Evolutionary conservation across 2,797 vertebrate genomes (phyloP).

Genomic region (Australoheros facetus): DNA sequence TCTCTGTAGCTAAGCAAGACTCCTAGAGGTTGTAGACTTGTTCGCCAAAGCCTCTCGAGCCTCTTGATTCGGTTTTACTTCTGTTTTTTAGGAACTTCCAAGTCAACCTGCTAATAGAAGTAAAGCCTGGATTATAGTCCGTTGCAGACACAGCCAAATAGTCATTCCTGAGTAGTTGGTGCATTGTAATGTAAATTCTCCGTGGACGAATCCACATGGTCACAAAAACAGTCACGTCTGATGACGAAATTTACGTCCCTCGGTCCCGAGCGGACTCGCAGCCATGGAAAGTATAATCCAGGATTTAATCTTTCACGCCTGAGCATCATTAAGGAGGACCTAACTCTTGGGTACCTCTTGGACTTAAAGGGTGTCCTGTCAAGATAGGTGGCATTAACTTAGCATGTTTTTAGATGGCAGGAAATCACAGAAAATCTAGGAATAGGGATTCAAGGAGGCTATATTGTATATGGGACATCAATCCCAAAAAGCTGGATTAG

Average conservation of each 20-base stretch:
- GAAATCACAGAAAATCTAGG: neutral
- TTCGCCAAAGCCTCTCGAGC: neutral
- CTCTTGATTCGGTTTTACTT: neutral
- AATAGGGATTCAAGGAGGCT: neutral
- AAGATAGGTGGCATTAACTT: neutral
- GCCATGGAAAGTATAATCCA: neutral
- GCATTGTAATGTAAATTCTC: neutral
- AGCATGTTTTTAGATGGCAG: fast-evolving
- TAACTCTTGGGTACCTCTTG: neutral
- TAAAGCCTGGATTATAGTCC: neutral
- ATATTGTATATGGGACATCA: neutral
- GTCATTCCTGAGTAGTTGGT: neutral
- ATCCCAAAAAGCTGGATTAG: neutral
- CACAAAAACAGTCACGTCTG: neutral
- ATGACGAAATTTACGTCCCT: neutral
- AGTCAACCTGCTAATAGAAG: neutral
- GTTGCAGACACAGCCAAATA: no score
- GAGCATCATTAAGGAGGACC: neutral
- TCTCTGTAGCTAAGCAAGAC: neutral
- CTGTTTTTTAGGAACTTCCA: neutral
- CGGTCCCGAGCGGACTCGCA: no score
- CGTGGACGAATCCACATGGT: neutral
- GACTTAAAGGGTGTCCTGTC: fast-evolving
- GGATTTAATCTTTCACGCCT: neutral
- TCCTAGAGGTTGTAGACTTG: neutral